A percentile compares a stretch with the other conserved stretches of the same genome.
phyloP scores from a whole-genome alignment of 1,140 invertebrate species.

The Drosophila ananassae region DNA sequence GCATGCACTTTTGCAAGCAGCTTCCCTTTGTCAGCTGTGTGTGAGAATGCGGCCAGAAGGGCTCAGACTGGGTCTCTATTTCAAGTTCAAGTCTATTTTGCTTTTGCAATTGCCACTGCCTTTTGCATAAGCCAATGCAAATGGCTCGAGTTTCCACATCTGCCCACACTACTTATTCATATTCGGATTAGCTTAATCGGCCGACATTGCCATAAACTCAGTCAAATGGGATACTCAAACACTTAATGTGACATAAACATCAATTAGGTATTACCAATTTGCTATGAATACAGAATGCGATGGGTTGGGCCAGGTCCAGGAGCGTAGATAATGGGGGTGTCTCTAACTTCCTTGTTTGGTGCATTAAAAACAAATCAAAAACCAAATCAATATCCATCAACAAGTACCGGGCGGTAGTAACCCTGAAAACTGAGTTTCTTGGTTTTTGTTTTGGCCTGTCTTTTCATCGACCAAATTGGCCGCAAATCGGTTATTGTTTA shows the following conservation, averaged over 20 bases:
- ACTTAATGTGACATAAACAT: slow-evolving; percentile 48
- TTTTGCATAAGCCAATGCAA: slow-evolving; percentile 69
- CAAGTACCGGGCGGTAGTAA: background rate
- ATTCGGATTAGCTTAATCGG: slow-evolving; percentile 28
- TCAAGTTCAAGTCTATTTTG: slow-evolving; percentile 50
- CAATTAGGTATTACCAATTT: slow-evolving; percentile 39
- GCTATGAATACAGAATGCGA: slow-evolving; percentile 8
- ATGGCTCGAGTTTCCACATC: slow-evolving; percentile 15
- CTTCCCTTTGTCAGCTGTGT: slow-evolving; percentile 14
- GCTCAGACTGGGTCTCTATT: slow-evolving; percentile 11
- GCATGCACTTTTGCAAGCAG: slow-evolving; percentile 8
- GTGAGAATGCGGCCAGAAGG: slow-evolving; percentile 1
- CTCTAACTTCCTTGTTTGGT: slow-evolving; percentile 40
- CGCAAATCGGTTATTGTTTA: slow-evolving; percentile 39
- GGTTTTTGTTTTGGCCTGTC: slow-evolving; percentile 37
- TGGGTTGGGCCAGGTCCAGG: background rate
- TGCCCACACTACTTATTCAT: slow-evolving; percentile 16
- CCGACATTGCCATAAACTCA: slow-evolving; percentile 43
- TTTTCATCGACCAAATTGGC: slow-evolving; percentile 42
- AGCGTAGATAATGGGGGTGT: background rate
- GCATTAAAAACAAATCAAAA: slow-evolving; percentile 53
- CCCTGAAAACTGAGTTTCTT: slow-evolving; percentile 30
- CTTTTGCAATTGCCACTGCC: slow-evolving; percentile 45
- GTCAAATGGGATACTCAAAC: slow-evolving; percentile 28
- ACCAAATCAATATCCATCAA: slow-evolving; percentile 38